phyloP scores from a whole-genome alignment of 2,888 invertebrate genomes.

The Conomelus anceps region DNA sequence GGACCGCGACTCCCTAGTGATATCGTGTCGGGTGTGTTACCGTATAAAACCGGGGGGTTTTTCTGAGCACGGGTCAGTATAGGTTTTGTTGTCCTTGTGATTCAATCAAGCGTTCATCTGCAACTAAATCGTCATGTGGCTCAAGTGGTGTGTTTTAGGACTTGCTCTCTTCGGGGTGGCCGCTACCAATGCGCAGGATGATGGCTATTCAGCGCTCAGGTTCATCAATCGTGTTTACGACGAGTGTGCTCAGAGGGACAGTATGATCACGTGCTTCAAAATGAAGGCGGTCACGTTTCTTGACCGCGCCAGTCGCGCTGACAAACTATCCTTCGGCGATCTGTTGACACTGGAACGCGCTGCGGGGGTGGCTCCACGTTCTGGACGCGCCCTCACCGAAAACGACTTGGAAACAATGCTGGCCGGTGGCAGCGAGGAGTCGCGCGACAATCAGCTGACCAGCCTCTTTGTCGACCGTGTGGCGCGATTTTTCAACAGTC shows the following conservation, averaged over 20 bases:
- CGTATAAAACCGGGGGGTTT: slow-evolving; percentile 22
- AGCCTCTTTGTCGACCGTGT: slow-evolving; percentile 67
- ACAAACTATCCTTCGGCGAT: slow-evolving; percentile 43
- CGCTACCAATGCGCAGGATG: slow-evolving; percentile 31
- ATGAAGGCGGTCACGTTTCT: slow-evolving; percentile 67
- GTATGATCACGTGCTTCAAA: slow-evolving; percentile 64
- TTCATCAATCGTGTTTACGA: slow-evolving; percentile 52
- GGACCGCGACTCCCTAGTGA: slow-evolving; percentile 16
- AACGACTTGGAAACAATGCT: slow-evolving; percentile 65
- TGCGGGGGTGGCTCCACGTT: slow-evolving; percentile 49
- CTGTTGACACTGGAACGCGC: slow-evolving; percentile 48
- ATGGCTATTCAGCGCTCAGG: slow-evolving; percentile 43
- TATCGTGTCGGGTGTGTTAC: slow-evolving; percentile 15
- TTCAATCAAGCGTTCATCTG: neutral
- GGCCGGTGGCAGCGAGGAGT: slow-evolving; percentile 45
- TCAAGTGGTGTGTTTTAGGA: slow-evolving; percentile 11
- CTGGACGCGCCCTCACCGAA: slow-evolving; percentile 58
- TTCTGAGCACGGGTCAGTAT: neutral
- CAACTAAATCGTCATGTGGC: neutral
- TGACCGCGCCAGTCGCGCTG: slow-evolving; percentile 64
- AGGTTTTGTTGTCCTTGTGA: neutral
- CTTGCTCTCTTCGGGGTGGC: slow-evolving; percentile 9
- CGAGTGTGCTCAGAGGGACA: slow-evolving; percentile 57
- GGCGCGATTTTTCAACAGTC: slow-evolving; percentile 66
- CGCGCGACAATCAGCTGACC: slow-evolving; percentile 64